Base-by-base conservation (phyloP, 2,888 invertebrate genomes). In the Apotomis capreana region DNA sequence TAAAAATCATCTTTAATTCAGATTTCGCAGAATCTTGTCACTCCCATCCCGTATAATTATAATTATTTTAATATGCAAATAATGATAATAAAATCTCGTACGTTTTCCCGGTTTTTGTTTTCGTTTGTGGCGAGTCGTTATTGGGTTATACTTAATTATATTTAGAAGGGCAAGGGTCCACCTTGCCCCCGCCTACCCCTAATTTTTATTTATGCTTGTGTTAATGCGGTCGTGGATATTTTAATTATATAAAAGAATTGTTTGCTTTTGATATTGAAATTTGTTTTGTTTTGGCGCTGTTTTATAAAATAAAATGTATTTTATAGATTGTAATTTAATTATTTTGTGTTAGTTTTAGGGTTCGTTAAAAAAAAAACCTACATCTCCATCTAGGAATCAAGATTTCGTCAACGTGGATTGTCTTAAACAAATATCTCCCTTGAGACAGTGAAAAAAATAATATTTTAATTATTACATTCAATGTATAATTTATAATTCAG, bases 31-130 rank as follows among this genome's bases (percentile, higher is more conserved):
- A 72, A 59, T 59, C 58, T 72, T 68, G 62, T 68, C 68, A 49
- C 40, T 69, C 60, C 46, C 44, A 37, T 5, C 62, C 72, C 76
- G 80, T 78, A 81, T 82, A 81, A 88, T 89, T 87, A 89, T 91
- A 91, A 92, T 92, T 90, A 92, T 93, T 92, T 91, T 91, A 90
- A 91, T 92, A 92, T 93, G 92, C 90, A 90, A 93, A 93, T 93
- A 92, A 92, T 89, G 86, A 90, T 92, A 92, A 92, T 92, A 91
- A 92, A 91, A 92, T 92, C 89, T 87, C 84, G 85, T 84, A 81
- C 86, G 86, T 87, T 87, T 85, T 83, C 83, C 83, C 82, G 79
- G 80, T 83, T 88, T 90, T 89, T 90, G 89, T 89, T 90, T 90
- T 89, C 86, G 87, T 86, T 86, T 84, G 86, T 80, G 84, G 81